phyloP scores from a whole-genome alignment of 2,888 invertebrate genomes.

The Drosophila anceps region DNA sequence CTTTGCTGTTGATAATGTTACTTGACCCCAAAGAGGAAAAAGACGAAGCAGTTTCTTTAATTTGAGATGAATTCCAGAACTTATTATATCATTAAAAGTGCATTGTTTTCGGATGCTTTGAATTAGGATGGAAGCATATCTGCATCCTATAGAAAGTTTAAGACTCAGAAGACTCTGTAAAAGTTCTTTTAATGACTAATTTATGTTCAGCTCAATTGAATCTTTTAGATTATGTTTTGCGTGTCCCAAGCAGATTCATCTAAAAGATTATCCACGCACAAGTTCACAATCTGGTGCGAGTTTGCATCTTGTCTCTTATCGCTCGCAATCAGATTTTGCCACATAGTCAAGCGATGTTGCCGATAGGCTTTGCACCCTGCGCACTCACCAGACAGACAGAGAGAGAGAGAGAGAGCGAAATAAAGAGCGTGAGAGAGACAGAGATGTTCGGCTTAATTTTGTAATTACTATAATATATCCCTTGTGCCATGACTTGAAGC shows the following conservation, averaged over 20 bases:
- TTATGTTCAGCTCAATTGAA: background rate
- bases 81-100: conserved; percentile 6
- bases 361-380: conserved; percentile 42
- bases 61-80: conserved; percentile 8
- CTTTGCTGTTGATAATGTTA: conserved; percentile 14
- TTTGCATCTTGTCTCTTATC: conserved; percentile 42
- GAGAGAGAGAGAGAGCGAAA: conserved; percentile 13
- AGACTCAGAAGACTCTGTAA: background rate
- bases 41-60: conserved; percentile 17
- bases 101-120: background rate
- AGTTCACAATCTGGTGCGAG: background rate
- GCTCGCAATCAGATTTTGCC: conserved; percentile 54
- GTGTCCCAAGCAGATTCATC: conserved; percentile 6
- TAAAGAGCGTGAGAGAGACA: conserved; percentile 16
- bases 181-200: background rate
- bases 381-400: background rate
- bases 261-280: conserved; percentile 11
- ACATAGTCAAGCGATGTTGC: conserved; percentile 58
- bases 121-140: background rate
- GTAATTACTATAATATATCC: conserved; percentile 76
- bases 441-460: conserved; percentile 65
- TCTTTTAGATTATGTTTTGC: background rate
- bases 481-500: conserved; percentile 25
- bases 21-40: conserved; percentile 1
- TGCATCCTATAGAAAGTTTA: background rate